A percentile compares a stretch with the other conserved stretches of the same genome.
phyloP scores from a whole-genome alignment of 2,797 vertebrate genomes.

The Molossus alvarezi region DNA sequence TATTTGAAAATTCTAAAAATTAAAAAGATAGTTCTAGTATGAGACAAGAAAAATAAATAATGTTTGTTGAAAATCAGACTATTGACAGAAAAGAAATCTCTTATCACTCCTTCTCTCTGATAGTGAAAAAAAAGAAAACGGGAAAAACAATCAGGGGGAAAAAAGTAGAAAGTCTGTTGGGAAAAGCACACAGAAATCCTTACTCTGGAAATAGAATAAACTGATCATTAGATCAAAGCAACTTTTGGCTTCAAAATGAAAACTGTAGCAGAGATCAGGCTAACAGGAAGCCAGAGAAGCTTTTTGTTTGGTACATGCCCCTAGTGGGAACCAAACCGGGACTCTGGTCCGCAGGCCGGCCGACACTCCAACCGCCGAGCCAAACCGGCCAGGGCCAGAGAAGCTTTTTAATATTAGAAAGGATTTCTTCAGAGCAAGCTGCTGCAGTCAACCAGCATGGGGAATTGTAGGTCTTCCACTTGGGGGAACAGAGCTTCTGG shows the following conservation, averaged over 20 bases:
- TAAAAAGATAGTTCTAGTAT: conserved; percentile 35
- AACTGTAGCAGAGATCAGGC: not conserved
- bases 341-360: too few species aligned
- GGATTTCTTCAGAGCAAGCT: not conserved
- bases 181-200: conserved; percentile 48
- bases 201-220: conserved; percentile 11
- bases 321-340: too few species aligned
- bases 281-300: not conserved
- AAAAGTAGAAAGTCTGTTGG: not conserved
- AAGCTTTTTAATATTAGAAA: conserved; percentile 21
- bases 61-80: not conserved
- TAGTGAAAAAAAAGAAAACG: conserved; percentile 46
- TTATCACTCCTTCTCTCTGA: conserved; percentile 42
- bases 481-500: not conserved
- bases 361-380: too few species aligned
- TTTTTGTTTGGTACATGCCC: not conserved
- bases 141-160: not conserved
- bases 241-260: conserved; percentile 24
- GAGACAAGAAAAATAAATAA: conserved; percentile 27
- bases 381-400: not conserved
- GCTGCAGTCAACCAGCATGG: not conserved
- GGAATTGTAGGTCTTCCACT: not conserved
- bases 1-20: conserved; percentile 53
- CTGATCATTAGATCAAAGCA: conserved; percentile 46
- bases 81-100: conserved; percentile 53